Evolutionary conservation across 23 tunicate genomes (phyloP).

Genomic region (Ciona savignyi): DNA sequence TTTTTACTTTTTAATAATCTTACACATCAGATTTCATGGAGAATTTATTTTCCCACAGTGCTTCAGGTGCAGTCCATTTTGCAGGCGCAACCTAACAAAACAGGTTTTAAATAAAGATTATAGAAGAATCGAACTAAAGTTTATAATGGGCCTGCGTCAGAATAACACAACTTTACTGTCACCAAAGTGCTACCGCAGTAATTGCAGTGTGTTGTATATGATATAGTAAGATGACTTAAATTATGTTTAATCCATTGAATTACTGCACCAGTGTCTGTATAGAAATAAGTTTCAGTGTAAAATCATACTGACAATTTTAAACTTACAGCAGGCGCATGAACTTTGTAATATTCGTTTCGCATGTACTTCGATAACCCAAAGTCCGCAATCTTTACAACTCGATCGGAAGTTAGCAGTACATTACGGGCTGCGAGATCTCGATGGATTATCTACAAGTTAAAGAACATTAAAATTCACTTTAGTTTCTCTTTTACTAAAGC

Average conservation of each 20-base stretch:
- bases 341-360: constrained; percentile 52
- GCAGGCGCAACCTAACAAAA: constrained; percentile 60
- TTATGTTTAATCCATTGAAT: too few relatives aligned
- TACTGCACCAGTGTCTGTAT: too few relatives aligned
- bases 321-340: constrained; percentile 57
- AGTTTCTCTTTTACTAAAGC: not conserved
- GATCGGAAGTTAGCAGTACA: constrained; percentile 37
- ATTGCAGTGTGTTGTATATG: too few relatives aligned
- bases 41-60: constrained; percentile 53
- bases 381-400: constrained; percentile 69
- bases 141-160: too few relatives aligned
- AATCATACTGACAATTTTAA: too few relatives aligned
- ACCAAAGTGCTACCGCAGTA: too few relatives aligned
- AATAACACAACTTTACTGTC: too few relatives aligned
- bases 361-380: too few relatives aligned
- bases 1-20: too few relatives aligned
- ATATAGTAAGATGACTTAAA: too few relatives aligned
- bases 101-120: not conserved
- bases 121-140: not conserved
- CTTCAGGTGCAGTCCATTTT: constrained; percentile 92
- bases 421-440: constrained; percentile 86
- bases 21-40: constrained; percentile 81
- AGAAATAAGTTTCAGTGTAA: too few relatives aligned
- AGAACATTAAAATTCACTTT: not conserved
- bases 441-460: not conserved